Evolutionary conservation across 1,140 invertebrate species (phyloP).

Genomic region (Helicoverpa armigera): DNA sequence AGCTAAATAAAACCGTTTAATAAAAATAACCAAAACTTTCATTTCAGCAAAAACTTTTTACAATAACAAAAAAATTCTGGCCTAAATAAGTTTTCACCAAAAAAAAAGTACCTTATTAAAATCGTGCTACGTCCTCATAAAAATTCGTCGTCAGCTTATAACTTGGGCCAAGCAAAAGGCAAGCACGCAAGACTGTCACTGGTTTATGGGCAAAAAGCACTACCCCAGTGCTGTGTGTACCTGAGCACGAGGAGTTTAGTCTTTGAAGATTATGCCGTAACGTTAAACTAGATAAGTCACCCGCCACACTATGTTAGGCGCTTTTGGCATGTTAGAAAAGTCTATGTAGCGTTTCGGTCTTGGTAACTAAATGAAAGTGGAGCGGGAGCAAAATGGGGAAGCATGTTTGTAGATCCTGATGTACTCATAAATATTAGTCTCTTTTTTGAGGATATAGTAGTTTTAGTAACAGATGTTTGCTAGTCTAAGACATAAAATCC

Average conservation of each 20-base stretch:
- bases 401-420: background rate
- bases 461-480: too few relatives aligned
- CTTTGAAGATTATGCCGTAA: slow-evolving; percentile 47
- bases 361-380: slow-evolving; percentile 16
- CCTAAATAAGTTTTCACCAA: background rate
- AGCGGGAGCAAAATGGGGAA: background rate
- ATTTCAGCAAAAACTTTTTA: too few relatives aligned
- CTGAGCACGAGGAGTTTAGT: slow-evolving; percentile 37
- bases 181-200: slow-evolving; percentile 49
- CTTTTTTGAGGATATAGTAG: too few relatives aligned
- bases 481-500: too few relatives aligned
- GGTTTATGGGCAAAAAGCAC: slow-evolving; percentile 49
- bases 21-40: too few relatives aligned
- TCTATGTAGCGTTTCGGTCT: background rate
- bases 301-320: slow-evolving; percentile 1
- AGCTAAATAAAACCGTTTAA: too few relatives aligned
- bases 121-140: background rate
- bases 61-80: too few relatives aligned
- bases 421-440: too few relatives aligned
- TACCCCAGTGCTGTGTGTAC: slow-evolving; percentile 31
- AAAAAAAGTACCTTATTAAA: background rate
- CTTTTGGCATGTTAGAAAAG: slow-evolving; percentile 13
- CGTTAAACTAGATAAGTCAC: slow-evolving; percentile 44
- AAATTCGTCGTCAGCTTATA: background rate
- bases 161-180: slow-evolving; percentile 35